Evolutionary conservation across 2,113 vertebrate species (phyloP), one percentile per base, ranked within the genome.

Genomic region (Otus sunia): DNA sequence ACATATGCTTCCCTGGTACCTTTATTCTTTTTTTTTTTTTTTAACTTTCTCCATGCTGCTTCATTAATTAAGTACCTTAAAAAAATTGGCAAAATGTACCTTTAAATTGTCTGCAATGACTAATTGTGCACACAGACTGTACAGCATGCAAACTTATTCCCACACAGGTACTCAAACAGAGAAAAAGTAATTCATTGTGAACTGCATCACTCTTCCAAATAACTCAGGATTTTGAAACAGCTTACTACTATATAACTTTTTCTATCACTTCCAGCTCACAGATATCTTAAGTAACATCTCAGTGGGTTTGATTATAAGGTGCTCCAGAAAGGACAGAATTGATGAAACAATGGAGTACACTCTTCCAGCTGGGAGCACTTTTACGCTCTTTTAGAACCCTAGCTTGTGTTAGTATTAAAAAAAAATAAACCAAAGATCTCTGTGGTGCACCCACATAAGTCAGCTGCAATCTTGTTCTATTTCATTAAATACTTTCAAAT

Each of bases 21-120:
- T 32, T 53, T 34, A 2, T 20, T 11, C 39, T 23, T 34, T 37
- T 20, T 12, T 36, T 16, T 30, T 34, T 15, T 36, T 56, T n/a
- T 53, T 9, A 1, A 43, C 6, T 68, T 87, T 56, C 23, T 80
- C 12, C 30, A 37, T 0, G 0, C 7, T 81, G 20, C 13, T 88
- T 67, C 58, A 58, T 43, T 55, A 73, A 72, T 36, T 14, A 73
- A 60, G 9, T 9, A 56, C 58, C 34, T 50, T 36, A 47, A 79
- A 41, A 41, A 82, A 73, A 12, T 20, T 37, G 12, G 15, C 29
- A 41, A 80, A 82, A 89, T 2, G 10, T 16, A 64, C 27, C 17
- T 6, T 3, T 27, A 14, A 63, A 56, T 90, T 19, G 43, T 77
- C n/a, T 71, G 29, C 32, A 77, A 41, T 39, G 34, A 49, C 25